A percentile compares a stretch with the other conserved stretches of the same genome.
Evolutionary conservation across 2,113 vertebrate genomes (phyloP).

Genomic region (Alexandromys fortis): DNA sequence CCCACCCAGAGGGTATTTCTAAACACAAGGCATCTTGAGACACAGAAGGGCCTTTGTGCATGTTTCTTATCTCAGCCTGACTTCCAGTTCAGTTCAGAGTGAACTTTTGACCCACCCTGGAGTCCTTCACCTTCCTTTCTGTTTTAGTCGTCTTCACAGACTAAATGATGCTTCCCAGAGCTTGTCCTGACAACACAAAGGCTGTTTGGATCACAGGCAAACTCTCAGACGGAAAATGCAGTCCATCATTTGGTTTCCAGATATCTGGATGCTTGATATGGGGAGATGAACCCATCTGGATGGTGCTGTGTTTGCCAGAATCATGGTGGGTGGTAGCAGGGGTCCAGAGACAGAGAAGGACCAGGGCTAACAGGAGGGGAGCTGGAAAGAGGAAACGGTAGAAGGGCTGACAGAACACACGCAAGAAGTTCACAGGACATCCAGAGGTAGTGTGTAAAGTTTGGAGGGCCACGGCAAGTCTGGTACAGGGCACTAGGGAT

Average conservation of each 20-base stretch:
- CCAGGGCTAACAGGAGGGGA: not conserved
- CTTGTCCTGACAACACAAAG: conserved; percentile 32
- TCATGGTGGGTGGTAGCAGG: conserved; percentile 40
- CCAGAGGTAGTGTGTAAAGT: not conserved
- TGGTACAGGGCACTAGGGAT: not conserved
- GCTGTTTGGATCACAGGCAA: conserved; percentile 32
- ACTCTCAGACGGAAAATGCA: conserved; percentile 31
- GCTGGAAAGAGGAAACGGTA: not conserved
- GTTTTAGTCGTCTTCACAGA: conserved; percentile 41
- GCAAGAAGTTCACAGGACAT: not conserved
- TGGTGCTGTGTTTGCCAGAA: not conserved
- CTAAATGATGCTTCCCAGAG: conserved; percentile 50
- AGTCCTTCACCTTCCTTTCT: conserved; percentile 32
- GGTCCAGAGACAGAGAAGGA: conserved; percentile 1
- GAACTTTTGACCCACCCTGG: conserved; percentile 37
- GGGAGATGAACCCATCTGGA: not conserved
- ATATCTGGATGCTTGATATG: conserved; percentile 50
- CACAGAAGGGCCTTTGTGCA: conserved; percentile 28
- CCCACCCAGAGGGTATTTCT: conserved; percentile 49
- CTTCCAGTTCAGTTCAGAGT: conserved; percentile 38
- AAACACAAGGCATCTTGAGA: conserved; percentile 44
- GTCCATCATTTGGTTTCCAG: conserved; percentile 15
- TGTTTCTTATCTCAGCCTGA: conserved; percentile 61
- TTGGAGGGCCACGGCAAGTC: not conserved
- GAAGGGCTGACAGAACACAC: not conserved